Conservation (phyloP, 2,797 vertebrate species). For the Halcyon leucocephala region DNA sequence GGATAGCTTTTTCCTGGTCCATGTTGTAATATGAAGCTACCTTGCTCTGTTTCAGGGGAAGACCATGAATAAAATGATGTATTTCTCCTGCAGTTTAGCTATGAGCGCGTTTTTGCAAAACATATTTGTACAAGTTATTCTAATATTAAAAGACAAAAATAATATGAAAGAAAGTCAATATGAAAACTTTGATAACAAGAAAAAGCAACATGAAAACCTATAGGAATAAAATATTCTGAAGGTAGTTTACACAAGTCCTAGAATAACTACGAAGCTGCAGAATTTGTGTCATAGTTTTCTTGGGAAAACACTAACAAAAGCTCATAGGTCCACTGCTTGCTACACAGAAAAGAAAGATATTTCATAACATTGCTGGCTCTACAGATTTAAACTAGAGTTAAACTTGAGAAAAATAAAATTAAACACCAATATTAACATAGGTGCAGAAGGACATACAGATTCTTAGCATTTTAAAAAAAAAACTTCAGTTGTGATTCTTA, state of each 20-base stretch:
- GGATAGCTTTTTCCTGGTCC: neutral
- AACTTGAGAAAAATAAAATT: neutral
- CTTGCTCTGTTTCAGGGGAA: neutral
- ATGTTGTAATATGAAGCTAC: neutral
- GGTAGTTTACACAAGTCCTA: neutral
- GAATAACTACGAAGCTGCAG: neutral
- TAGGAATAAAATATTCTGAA: neutral
- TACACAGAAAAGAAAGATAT: neutral
- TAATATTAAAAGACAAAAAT: neutral
- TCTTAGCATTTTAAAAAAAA: neutral
- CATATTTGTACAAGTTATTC: neutral
- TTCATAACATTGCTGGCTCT: neutral
- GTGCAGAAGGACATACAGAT: neutral
- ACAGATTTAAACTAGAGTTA: neutral
- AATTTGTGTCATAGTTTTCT: neutral
- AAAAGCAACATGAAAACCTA: neutral
- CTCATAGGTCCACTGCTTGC: neutral
- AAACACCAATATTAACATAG: neutral
- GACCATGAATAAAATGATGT: neutral
- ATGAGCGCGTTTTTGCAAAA: neutral
- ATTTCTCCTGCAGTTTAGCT: neutral
- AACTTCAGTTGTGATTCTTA: neutral
- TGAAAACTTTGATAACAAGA: neutral
- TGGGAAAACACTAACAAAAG: neutral
- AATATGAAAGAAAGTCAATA: neutral